phyloP scores from a whole-genome alignment of 2,888 invertebrate species.

The Sialis lutaria region DNA sequence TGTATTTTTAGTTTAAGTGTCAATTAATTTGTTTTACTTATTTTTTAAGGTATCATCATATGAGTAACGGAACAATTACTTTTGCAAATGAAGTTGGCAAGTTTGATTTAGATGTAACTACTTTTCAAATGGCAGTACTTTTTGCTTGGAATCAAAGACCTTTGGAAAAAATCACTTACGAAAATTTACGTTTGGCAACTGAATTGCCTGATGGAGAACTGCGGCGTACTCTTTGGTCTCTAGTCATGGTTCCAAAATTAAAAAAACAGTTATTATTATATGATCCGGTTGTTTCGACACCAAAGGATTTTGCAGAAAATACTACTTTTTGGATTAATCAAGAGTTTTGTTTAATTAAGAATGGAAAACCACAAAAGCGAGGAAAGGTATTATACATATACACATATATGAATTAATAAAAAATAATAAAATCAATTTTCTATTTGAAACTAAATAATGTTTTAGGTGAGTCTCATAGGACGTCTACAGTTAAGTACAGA shows the following conservation, averaged over 20 bases:
- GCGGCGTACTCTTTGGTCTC: slow-evolving; percentile 85
- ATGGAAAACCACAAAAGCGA: slow-evolving; percentile 82
- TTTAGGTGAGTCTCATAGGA: slow-evolving; percentile 78
- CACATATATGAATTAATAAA: background rate
- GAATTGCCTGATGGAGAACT: slow-evolving; percentile 93
- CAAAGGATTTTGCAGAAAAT: slow-evolving; percentile 87
- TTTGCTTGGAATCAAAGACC: slow-evolving; percentile 98
- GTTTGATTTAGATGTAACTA: slow-evolving; percentile 96
- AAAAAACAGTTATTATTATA: slow-evolving; percentile 80
- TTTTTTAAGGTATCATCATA: slow-evolving; percentile 62
- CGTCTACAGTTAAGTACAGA: slow-evolving; percentile 90
- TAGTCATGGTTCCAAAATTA: slow-evolving; percentile 90
- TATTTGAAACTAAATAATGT: background rate
- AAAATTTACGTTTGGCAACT: slow-evolving; percentile 89
- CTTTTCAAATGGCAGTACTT: slow-evolving; percentile 98
- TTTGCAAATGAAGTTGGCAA: slow-evolving; percentile 84
- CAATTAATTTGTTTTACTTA: too few relatives aligned
- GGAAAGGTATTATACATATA: slow-evolving; percentile 46
- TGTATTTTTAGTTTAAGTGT: too few relatives aligned
- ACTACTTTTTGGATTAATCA: slow-evolving; percentile 95
- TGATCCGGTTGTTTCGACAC: slow-evolving; percentile 61
- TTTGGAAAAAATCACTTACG: slow-evolving; percentile 83
- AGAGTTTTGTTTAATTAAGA: slow-evolving; percentile 88
- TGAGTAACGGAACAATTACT: slow-evolving; percentile 97
- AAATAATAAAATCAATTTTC: background rate